Evolutionary conservation across 2,797 vertebrate species (phyloP), one percentile per base, ranked within the genome.

Genomic region (Spea hammondii): DNA sequence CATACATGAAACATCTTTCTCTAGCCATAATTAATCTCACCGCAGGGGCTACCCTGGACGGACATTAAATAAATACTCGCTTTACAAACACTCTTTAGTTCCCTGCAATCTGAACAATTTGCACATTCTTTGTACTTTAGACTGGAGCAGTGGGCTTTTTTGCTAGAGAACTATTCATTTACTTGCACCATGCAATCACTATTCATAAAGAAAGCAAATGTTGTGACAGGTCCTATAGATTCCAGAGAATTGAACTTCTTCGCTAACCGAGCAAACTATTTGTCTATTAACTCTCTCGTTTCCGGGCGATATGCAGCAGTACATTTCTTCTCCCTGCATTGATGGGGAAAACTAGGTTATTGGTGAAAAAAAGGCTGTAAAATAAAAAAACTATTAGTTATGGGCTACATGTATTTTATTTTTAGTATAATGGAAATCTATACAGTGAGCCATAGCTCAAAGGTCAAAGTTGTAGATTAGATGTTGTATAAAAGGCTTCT

Each of bases 91-190:
- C 54, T 55, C 45, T 46, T 60, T 72, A 47, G 32, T 46, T 62
- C 71, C 57, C 62, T 55, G 62, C 71, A 73, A 73, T 57, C 50
- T 73, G 12, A 73, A 73, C 59, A 60, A 73, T 70, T 73, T 69
- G 48, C 67, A 69, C 6, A n/a, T 69, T 53, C 49, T 69, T 69
- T 69, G 67, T 69, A 13, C 48, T 69, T 48, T 10, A 17, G 48
- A 14, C 49, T 69, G 49, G 3, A 69, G 48, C 48, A 69, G 49
- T 69, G 48, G 48, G 67, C 12, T 44, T 32, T 32, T 54, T 54
- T 44, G 70, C 50, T 13, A 47, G 5, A 8, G 44, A 47, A 12
- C 70, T 11, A 72, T 72, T 72, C 70, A 72, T 60, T 55, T 72
- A 5, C 14, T 17, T 10, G 59, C 6, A 32, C 7, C 59, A 62